Evolutionary conservation across 2,113 vertebrate species (phyloP).

Genomic region (Pollachius pollachius): DNA sequence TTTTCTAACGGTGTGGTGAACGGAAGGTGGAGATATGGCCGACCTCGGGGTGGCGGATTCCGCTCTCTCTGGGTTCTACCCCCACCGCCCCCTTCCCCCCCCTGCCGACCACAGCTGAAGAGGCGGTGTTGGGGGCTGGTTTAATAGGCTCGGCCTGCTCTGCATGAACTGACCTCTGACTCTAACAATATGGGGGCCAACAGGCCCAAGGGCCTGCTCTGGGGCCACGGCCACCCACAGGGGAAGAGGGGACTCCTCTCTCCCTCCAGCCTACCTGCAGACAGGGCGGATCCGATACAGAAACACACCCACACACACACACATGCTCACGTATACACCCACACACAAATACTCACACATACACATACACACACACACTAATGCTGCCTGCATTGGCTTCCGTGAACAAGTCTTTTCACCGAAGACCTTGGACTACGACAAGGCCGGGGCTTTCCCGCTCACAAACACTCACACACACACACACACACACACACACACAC

Average conservation of each 20-base stretch:
- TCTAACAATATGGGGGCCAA: constrained; percentile 82
- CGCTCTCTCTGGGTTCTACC: constrained; percentile 53
- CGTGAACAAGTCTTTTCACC: too few species aligned
- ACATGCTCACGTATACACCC: constrained; percentile 20
- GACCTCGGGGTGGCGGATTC: constrained; percentile 19
- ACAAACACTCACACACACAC: neutral
- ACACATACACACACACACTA: too few species aligned
- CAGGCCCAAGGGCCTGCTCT: constrained; percentile 71
- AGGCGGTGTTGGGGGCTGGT: constrained; percentile 38
- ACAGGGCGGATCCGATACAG: too few species aligned
- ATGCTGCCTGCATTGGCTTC: too few species aligned
- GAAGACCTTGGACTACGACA: too few species aligned
- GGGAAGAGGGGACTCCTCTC: constrained; percentile 89
- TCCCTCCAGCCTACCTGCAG: constrained; percentile 79
- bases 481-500: too few species aligned
- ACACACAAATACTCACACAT: neutral
- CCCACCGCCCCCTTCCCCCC: constrained; percentile 21
- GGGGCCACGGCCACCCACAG: constrained; percentile 88
- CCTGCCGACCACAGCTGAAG: constrained; percentile 42
- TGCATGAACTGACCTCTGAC: constrained; percentile 87
- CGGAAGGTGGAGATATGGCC: constrained; percentile 55
- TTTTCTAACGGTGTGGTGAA: constrained; percentile 59
- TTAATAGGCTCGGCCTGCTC: constrained; percentile 81
- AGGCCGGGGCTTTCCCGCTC: neutral
- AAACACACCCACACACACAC: constrained; percentile 2